These are phyloP conservation scores for Python bivittatus DNA, from an alignment of 2,113 vertebrate genomes.

Conservation along the genomic window DNA sequence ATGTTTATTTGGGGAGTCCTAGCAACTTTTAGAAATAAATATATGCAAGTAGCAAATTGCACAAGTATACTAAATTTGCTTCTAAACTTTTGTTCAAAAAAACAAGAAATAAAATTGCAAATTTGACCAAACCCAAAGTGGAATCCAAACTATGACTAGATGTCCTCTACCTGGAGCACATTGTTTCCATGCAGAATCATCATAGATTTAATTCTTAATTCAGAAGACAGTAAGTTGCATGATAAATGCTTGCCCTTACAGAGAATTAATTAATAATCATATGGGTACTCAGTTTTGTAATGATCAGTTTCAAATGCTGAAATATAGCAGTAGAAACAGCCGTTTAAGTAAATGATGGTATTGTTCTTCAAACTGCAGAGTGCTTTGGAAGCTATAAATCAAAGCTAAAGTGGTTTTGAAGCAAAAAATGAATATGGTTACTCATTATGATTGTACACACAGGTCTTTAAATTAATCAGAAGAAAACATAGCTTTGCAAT, in stretches of 20 bases:
- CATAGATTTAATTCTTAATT: not conserved
- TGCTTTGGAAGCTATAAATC: slow-evolving; percentile 36
- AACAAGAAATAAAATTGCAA: not conserved
- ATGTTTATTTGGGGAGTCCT: not conserved
- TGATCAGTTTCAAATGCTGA: slow-evolving; percentile 27
- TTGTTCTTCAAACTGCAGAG: slow-evolving; percentile 15
- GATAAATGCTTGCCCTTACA: slow-evolving; percentile 31
- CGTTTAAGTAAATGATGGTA: not conserved
- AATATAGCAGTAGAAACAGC: slow-evolving; percentile 37
- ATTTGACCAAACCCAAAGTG: not conserved
- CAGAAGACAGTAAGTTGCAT: not conserved
- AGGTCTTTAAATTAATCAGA: slow-evolving; percentile 27
- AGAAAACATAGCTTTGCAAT: slow-evolving; percentile 10
- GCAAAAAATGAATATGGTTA: slow-evolving; percentile 37
- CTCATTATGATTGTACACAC: not conserved
- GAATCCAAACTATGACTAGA: not conserved
- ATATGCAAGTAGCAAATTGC: not conserved
- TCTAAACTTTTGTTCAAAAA: not conserved
- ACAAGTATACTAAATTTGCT: not conserved
- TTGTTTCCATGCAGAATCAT: slow-evolving; percentile 20
- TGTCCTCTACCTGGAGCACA: not conserved
- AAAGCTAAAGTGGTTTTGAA: slow-evolving; percentile 38
- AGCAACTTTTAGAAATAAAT: not conserved
- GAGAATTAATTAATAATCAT: slow-evolving; percentile 42
- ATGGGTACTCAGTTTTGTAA: slow-evolving; percentile 26